Evolutionary conservation across 2,113 vertebrate genomes (phyloP), one percentile per base, ranked within the genome.

Genomic region (Desmodus rotundus): DNA sequence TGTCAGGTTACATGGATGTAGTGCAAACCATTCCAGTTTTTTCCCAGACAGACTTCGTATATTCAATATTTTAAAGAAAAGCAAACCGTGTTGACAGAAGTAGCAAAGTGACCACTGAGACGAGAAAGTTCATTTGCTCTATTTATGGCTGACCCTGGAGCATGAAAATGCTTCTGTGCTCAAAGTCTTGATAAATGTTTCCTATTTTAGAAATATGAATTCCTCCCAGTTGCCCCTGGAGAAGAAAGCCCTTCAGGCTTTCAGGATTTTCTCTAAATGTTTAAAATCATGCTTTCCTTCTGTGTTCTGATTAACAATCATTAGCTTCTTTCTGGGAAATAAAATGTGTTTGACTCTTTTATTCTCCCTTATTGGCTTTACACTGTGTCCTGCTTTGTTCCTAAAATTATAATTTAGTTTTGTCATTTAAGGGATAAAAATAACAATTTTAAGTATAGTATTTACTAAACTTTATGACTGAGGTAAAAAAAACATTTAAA

Each of bases 241-340:
- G 50, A 8, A 56, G 74, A 94, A 97, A 96, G 5, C 54, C 22
- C 96, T 97, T 97, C 78, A 95, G 45, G 61, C 92, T 87, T 96
- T 85, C 43, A 73, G 81, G 76, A 91, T 83, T 98, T 41, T 94
- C 43, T 95, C 87, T 96, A 96, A 98, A 97, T 93, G 80, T 97
- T 98, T 97, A 95, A 98, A 97, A 97, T 93, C 94, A 85, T 83
- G 87, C 8, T 86, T 80, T 91, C 86, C 11, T 93, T 91, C 36
- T 65, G 80, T 91, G 16, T 97, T 96, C 92, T 94, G 61, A 96
- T 43, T 88, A 97, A 97, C 61, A 98, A 95, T 96, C 97, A 98
- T 94, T 96, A 95, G 63, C 56, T 97, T 96, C 58, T 91, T 85
- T 89, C 28, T 63, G 83, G 77, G 58, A 97, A 96, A 97, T 95